A percentile compares a stretch with the other conserved stretches of the same genome.
Conservation (phyloP, 2,113 vertebrate species). For the Murina feae region DNA sequence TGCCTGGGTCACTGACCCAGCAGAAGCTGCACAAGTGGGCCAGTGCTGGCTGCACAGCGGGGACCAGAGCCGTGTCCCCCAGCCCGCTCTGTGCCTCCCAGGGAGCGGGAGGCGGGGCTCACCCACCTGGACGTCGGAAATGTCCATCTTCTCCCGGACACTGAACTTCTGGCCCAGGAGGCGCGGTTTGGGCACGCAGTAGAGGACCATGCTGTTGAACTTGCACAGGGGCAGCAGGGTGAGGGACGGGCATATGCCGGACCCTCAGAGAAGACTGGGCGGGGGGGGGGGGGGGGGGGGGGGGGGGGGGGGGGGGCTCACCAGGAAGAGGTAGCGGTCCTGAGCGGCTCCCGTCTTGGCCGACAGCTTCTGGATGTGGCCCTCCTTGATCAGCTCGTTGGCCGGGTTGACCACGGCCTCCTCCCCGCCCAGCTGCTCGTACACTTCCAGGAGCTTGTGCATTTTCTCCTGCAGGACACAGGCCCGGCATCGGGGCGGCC, state of each 20-base stretch:
- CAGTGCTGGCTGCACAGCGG: background rate
- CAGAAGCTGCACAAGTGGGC: background rate
- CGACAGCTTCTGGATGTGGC: slow-evolving; percentile 96
- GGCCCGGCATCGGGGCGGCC: background rate
- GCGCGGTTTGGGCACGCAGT: slow-evolving; percentile 96
- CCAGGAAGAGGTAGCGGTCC: slow-evolving; percentile 96
- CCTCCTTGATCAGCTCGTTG: slow-evolving; percentile 98
- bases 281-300: too few relatives aligned
- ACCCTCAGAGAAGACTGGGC: background rate
- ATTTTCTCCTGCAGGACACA: slow-evolving; percentile 90
- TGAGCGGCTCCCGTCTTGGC: slow-evolving; percentile 95
- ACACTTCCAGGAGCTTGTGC: slow-evolving; percentile 96
- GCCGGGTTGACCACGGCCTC: slow-evolving; percentile 98
- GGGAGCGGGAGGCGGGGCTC: background rate
- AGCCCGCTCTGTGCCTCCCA: background rate
- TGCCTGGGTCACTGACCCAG: background rate
- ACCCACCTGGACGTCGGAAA: slow-evolving; percentile 93
- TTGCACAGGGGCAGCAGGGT: slow-evolving; percentile 66
- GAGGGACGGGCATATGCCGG: background rate
- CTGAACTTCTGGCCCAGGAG: slow-evolving; percentile 99
- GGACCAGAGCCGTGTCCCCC: background rate
- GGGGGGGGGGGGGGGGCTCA: slow-evolving; percentile 50
- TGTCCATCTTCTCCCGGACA: slow-evolving; percentile 95
- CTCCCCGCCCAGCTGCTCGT: slow-evolving; percentile 93
- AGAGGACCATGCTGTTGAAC: slow-evolving; percentile 98